Evolutionary conservation across 2,888 invertebrate species (phyloP), one percentile per base, ranked within the genome.

Genomic region (Hypomecis atomaria): DNA sequence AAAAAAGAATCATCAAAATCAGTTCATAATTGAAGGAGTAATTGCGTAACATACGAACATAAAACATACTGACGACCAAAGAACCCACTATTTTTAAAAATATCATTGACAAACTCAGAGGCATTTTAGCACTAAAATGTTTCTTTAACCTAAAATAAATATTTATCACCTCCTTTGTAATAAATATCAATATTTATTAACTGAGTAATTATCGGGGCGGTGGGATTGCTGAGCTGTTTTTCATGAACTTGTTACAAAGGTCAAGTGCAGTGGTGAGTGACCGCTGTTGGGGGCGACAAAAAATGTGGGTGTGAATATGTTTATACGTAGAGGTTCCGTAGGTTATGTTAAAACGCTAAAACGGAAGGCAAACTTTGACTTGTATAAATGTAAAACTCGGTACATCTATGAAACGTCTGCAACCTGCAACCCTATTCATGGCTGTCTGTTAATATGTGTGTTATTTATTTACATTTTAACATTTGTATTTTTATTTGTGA

Each of bases 211-310:
- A 60, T 36, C 34, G 40, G 10, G 47, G 23, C 5, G 9, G 53
- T 58, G 58, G 34, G 57, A 63, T 53, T 55, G 61, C 60, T 65
- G 55, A 44, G 53, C 65, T 8, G 59, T 62, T 69, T 71, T 68
- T 70, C 58, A 60, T 69, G 71, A 71, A 71, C 71, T 67, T 67
- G 66, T 58, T 52, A 58, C 58, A 57, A 72, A 77, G 78, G 78
- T 79, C 78, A 78, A 78, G 76, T 74, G 76, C 73, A 74, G 64
- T 76, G 76, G 76, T 75, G 76, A 77, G 76, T 78, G 78, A 80
- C 78, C 74, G 73, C 58, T 48, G 48, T 7, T 60, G 38, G 57
- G 2, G 57, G 45, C 37, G 56, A 34, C 53, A 54, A 52, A 52
- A 59, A 63, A 34, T 50, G 50, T 44, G 63, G 7, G 62, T 40